A percentile compares a stretch with the other conserved stretches of the same genome.
Conservation (phyloP, 2,888 invertebrate genomes). For the Stegophylla sp. region DNA sequence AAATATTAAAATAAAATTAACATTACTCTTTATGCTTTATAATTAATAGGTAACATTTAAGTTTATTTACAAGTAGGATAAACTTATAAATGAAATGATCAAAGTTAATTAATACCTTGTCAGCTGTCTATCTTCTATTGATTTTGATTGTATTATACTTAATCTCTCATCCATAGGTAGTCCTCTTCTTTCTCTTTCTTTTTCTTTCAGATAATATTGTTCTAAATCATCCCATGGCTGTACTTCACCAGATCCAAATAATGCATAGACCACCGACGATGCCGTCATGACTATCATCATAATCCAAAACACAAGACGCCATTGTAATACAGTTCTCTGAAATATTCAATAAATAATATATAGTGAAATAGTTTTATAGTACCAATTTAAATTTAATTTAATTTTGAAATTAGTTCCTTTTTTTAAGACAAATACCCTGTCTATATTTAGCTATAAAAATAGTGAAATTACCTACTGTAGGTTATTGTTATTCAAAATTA, state of each 20-base stretch:
- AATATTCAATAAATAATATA: slow-evolving; percentile 14
- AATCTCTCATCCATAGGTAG: slow-evolving; percentile 52
- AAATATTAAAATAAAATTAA: neutral
- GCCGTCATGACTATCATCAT: slow-evolving; percentile 73
- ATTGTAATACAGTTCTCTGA: slow-evolving; percentile 68
- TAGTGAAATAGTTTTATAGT: no score
- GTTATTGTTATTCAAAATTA: no score
- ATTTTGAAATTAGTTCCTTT: no score
- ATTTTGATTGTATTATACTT: slow-evolving; percentile 11
- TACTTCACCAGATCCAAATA: slow-evolving; percentile 78
- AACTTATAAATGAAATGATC: neutral
- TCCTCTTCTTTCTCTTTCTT: slow-evolving; percentile 35
- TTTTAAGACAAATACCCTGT: no score
- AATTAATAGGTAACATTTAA: slow-evolving; percentile 10
- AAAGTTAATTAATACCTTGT: neutral
- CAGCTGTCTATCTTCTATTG: slow-evolving; percentile 25
- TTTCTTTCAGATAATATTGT: slow-evolving; percentile 23
- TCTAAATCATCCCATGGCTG: slow-evolving; percentile 78
- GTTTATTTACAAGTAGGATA: neutral
- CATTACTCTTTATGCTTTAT: neutral
- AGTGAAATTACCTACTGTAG: no score
- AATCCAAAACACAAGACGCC: slow-evolving; percentile 83
- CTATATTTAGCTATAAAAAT: no score
- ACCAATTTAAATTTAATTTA: no score
- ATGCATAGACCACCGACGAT: slow-evolving; percentile 74